Evolutionary conservation across 1,140 invertebrate genomes (phyloP).

Genomic region (Drosophila navojoa): DNA sequence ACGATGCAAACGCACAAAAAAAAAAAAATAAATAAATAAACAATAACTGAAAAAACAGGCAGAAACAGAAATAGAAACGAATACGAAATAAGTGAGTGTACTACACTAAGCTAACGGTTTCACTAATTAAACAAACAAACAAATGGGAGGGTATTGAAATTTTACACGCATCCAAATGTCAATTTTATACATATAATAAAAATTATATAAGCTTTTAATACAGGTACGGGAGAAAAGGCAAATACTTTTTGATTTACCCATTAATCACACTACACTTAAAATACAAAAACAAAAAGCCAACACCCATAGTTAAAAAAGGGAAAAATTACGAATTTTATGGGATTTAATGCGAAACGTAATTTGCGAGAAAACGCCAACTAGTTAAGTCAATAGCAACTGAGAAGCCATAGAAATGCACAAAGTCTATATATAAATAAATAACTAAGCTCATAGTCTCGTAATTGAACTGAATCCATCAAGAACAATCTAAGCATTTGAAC

Average conservation of each 20-base stretch:
- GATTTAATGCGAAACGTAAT: constrained; percentile 18
- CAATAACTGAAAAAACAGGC: too few relatives aligned
- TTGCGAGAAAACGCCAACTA: constrained; percentile 41
- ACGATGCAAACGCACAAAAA: constrained; percentile 10
- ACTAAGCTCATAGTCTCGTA: neutral
- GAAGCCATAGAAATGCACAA: constrained; percentile 26
- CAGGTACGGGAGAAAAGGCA: too few relatives aligned
- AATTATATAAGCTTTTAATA: too few relatives aligned
- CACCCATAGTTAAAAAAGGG: constrained; percentile 10
- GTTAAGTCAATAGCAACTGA: constrained; percentile 36
- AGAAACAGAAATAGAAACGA: neutral
- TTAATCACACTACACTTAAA: constrained; percentile 18
- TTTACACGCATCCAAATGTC: too few relatives aligned
- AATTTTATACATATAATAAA: too few relatives aligned
- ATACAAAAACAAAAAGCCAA: neutral
- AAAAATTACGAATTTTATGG: constrained; percentile 2
- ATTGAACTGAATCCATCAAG: constrained; percentile 1
- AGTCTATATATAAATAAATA: neutral
- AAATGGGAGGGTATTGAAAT: too few relatives aligned
- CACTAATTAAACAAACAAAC: neutral
- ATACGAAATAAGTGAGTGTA: constrained; percentile 1
- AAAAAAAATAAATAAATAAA: too few relatives aligned
- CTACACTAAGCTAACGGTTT: neutral
- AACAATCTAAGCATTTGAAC: constrained; percentile 12
- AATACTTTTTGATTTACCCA: neutral